Percentiles rank a stretch among this genome's conserved stretches.
Evolutionary conservation across 2,888 invertebrate genomes (phyloP).

Genomic region (Drosophila histrio): DNA sequence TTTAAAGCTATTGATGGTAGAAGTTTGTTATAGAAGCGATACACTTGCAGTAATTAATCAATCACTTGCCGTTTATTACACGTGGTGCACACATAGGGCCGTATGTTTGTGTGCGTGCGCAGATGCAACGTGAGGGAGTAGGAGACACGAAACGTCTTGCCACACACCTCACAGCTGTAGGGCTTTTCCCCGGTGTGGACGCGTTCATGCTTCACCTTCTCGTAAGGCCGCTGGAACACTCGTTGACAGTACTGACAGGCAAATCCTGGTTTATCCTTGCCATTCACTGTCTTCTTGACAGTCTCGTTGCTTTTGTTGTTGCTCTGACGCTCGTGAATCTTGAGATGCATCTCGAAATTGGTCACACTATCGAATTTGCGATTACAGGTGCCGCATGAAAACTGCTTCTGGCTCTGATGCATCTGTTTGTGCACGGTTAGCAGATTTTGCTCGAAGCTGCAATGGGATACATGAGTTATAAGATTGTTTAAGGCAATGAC

Average conservation of each 20-base stretch:
- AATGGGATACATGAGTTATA: neutral
- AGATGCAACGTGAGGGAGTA: conserved; percentile 92
- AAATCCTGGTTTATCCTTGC: conserved; percentile 83
- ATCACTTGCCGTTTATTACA: conserved; percentile 86
- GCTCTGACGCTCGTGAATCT: conserved; percentile 85
- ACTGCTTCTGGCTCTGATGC: conserved; percentile 86
- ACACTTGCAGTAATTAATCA: neutral
- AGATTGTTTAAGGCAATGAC: neutral
- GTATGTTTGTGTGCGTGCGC: conserved; percentile 91
- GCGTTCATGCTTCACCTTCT: conserved; percentile 93
- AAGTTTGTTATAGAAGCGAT: neutral
- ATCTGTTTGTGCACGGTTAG: conserved; percentile 87
- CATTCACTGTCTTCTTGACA: conserved; percentile 10
- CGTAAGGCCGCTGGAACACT: conserved; percentile 90
- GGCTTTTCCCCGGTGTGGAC: conserved; percentile 93
- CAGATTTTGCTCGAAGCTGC: conserved; percentile 80
- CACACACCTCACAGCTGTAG: conserved; percentile 91
- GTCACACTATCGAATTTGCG: conserved; percentile 88
- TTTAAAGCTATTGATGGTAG: conserved; percentile 86
- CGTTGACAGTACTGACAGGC: conserved; percentile 90
- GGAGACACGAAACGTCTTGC: conserved; percentile 91
- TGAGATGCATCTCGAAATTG: conserved; percentile 90
- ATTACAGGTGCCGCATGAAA: conserved; percentile 89
- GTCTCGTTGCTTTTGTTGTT: neutral
- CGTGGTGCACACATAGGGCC: conserved; percentile 90